Base-by-base conservation (phyloP, 2,113 vertebrate species). In the Sylvilagus bachmani region DNA sequence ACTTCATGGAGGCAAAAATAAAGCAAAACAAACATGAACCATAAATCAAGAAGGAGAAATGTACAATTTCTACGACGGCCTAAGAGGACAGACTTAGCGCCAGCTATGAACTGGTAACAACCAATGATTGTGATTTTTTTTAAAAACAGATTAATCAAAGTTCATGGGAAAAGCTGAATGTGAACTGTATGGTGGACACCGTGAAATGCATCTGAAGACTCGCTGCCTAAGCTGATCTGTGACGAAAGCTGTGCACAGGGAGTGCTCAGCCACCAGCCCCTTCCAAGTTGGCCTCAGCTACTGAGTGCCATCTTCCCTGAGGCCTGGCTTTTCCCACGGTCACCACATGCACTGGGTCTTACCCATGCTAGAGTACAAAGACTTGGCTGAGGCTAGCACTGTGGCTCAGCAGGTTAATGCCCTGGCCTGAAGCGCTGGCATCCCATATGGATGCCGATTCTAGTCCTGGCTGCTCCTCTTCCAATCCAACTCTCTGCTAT, bases 351-450 rank as follows among this genome's bases (percentile, higher is more conserved):
- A 87, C 9, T 77, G 75, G n/a, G 44, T 44, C 38, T 74, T 67
- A 6, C 3, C 38, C 38, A 49, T 29, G 14, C 1, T 70, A 0
- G 3, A 6, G 3, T 27, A 33, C 8, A 6, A 44, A 44, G 44
- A 44, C 44, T 44, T 44, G 0, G 44, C 6, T 6, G 44, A 44
- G 44, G 44, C 44, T 44, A 44, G 44, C 44, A 44, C 44, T 44
- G 44, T 44, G 5, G 44, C 44, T 44, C 44, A 44, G 44, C 44
- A 1, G 7, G 44, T 44, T 44, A 44, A 44, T 6, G 6, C 6
- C 44, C 44, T 44, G 44, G 44, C 44, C 44, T 44, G 44, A 44
- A 44, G 44, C 7, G 44, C 5, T 6, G 44, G 44, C 44, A 44
- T 44, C 44, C 44, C 44, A 44, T 44, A 8, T 44, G 44, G 44